Percentiles rank a stretch among this genome's conserved stretches.
phyloP scores from a whole-genome alignment of 2,797 vertebrate genomes.

The Stomatorhinus walkeri region DNA sequence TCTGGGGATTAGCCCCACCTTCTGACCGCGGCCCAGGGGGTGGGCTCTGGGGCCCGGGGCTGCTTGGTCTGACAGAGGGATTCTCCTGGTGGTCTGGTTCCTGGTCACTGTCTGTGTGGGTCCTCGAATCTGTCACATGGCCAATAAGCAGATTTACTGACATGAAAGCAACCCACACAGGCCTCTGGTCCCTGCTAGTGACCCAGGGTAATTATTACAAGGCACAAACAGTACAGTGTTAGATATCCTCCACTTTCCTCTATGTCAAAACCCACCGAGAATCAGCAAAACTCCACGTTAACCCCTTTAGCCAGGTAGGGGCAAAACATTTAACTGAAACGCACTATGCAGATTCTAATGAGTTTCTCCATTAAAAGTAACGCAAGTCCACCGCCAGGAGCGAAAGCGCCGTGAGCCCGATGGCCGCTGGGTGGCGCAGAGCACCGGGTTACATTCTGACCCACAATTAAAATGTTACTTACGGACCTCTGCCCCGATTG shows the following conservation, averaged over 20 bases:
- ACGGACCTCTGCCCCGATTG: neutral
- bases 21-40: slow-evolving; percentile 10
- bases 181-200: neutral
- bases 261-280: neutral
- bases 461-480: neutral
- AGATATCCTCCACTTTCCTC: neutral
- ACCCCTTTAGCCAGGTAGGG: neutral
- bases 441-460: neutral
- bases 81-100: slow-evolving; percentile 70
- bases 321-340: neutral
- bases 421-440: neutral
- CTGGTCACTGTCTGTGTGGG: slow-evolving; percentile 61
- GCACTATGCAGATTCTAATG: neutral
- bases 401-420: neutral
- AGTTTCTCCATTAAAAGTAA: neutral
- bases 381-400: neutral
- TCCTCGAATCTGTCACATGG: slow-evolving; percentile 61
- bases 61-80: slow-evolving; percentile 43
- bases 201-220: neutral
- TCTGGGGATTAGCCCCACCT: slow-evolving; percentile 49
- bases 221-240: neutral
- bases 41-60: slow-evolving; percentile 43
- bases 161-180: neutral
- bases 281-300: neutral
- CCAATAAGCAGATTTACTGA: neutral